phyloP scores from a whole-genome alignment of 2,113 vertebrate species.

The Vireo altiloquus region DNA sequence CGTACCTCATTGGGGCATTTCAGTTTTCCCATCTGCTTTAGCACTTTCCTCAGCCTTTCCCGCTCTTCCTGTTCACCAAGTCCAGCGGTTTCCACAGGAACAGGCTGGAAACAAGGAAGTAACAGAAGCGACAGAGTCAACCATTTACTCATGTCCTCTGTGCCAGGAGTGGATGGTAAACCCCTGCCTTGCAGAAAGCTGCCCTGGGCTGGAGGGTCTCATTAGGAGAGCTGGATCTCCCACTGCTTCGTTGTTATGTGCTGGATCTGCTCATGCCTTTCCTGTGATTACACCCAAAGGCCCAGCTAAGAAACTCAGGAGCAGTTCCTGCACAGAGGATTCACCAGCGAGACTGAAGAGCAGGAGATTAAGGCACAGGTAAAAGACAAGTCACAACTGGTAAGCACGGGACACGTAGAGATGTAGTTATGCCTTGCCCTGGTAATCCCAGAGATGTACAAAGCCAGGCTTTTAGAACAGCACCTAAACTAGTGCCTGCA shows the following conservation, averaged over 20 bases:
- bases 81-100: slow-evolving; percentile 76
- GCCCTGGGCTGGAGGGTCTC: neutral
- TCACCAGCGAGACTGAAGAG: neutral
- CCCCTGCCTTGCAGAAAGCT: neutral
- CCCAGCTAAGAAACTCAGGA: neutral
- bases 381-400: slow-evolving; percentile 41
- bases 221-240: neutral
- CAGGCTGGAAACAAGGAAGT: slow-evolving; percentile 75
- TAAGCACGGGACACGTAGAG: neutral
- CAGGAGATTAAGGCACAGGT: neutral
- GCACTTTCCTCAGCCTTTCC: slow-evolving; percentile 87
- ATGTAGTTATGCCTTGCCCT: neutral
- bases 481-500: neutral
- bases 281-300: neutral
- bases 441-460: neutral
- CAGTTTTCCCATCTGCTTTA: slow-evolving; percentile 97
- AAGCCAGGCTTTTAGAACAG: neutral
- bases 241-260: rapidly evolving
- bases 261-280: neutral
- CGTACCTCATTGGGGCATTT: slow-evolving; percentile 92
- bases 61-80: slow-evolving; percentile 86
- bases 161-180: neutral
- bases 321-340: neutral
- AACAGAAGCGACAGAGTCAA: slow-evolving; percentile 36
- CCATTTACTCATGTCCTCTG: slow-evolving; percentile 7